Evolutionary conservation across 2,797 vertebrate species (phyloP).

Genomic region (Limosa lapponica): DNA sequence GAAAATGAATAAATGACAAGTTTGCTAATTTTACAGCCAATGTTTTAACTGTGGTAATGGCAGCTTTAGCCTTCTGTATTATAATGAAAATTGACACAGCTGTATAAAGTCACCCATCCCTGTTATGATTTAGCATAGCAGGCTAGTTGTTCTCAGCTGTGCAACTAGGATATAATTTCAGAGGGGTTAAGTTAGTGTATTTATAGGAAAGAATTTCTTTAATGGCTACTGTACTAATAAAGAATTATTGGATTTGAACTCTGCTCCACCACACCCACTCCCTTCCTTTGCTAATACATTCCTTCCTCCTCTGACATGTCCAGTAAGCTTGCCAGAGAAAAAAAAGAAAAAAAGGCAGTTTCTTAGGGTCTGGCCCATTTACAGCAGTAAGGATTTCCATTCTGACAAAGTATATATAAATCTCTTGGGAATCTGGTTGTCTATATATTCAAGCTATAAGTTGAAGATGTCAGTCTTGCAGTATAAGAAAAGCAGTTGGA

Average conservation of each 20-base stretch:
- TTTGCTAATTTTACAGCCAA: not conserved
- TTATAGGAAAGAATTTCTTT: not conserved
- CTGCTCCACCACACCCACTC: not conserved
- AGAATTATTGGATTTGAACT: slow-evolving; percentile 5
- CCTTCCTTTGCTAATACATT: slow-evolving; percentile 12
- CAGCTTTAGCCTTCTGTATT: not conserved
- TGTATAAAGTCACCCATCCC: not conserved
- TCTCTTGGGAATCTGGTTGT: not conserved
- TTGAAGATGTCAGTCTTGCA: not conserved
- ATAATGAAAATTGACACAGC: not conserved
- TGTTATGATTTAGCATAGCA: not conserved
- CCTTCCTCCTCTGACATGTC: not conserved
- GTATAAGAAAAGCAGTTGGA: not conserved
- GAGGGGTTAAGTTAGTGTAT: not conserved
- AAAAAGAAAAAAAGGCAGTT: not conserved
- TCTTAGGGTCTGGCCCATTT: not conserved
- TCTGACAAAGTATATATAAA: not conserved
- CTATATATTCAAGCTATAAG: not conserved
- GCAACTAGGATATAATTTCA: not conserved
- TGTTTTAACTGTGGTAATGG: not conserved
- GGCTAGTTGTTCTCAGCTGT: not conserved
- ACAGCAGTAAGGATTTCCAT: not conserved
- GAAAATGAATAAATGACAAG: not conserved
- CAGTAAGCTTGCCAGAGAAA: not conserved
- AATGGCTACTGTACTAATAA: not conserved